Evolutionary conservation across 2,888 invertebrate genomes (phyloP), one percentile per base, ranked within the genome.

Genomic region (Mycalesis mineus): DNA sequence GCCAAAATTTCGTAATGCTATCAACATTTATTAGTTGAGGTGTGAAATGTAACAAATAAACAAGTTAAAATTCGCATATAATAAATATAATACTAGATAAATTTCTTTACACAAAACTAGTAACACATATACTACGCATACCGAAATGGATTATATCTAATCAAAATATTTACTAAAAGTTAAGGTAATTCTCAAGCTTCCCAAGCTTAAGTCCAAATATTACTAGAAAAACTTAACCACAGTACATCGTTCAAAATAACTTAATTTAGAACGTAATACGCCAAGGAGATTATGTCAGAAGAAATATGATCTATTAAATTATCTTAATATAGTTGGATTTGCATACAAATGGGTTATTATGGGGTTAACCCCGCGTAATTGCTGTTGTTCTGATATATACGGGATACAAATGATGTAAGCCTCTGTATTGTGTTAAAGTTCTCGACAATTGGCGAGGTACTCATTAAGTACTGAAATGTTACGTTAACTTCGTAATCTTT

Each of bases 341-440:
- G 74, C 85, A 86, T 86, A 81, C 71, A 84, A 85, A 86, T 85
- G 78, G 80, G 72, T 69, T 72, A 76, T 82, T 83, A 81, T 68
- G 75, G 73, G 72, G 75, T 77, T 74, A 76, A 73, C 67, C 72
- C 74, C 67, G 66, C 66, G 66, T 80, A 82, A 82, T 82, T 78
- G 78, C 60, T 74, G 77, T 83, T 79, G 77, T 82, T 80, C 71
- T 78, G 77, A 76, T 74, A 64, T 57, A 53, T 61, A 61, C 57
- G 57, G 49, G 50, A 60, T 59, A 54, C 54, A 64, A 61, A 60
- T 61, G 57, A 53, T 61, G 44, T 57, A 58, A 56, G 52, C 56
- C 45, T 57, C 51, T 47, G 55, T 45, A 50, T 37, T 58, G 47
- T 55, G 13, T 54, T 22, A 54, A 51, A 60, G 56, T 53, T 44